These are phyloP conservation scores for Tetropium fuscum DNA, from an alignment of 2,888 invertebrate genomes.

Conservation along the genomic window DNA sequence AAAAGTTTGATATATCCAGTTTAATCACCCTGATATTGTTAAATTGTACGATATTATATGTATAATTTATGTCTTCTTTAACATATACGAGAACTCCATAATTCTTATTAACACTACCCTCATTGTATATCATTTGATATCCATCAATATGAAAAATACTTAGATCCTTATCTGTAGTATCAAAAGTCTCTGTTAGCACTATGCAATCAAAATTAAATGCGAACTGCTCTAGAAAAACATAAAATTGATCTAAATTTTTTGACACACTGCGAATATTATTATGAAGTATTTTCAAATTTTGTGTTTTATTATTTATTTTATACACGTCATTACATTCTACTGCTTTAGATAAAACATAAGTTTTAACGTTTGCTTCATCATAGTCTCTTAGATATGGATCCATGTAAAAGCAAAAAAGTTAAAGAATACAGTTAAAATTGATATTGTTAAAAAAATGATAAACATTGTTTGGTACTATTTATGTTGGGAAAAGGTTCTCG, in stretches of 20 bases:
- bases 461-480: too few species aligned
- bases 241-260: slow-evolving; percentile 1
- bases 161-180: not conserved
- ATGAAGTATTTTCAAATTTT: not conserved
- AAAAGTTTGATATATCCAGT: too few species aligned
- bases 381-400: not conserved
- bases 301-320: not conserved
- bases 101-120: too few species aligned
- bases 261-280: not conserved
- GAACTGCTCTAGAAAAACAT: not conserved
- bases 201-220: slow-evolving; percentile 1
- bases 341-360: not conserved
- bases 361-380: not conserved
- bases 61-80: too few species aligned
- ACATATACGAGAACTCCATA: too few species aligned
- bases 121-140: too few species aligned
- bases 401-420: too few species aligned
- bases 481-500: too few species aligned
- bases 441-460: too few species aligned
- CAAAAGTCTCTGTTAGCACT: not conserved
- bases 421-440: too few species aligned
- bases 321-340: not conserved
- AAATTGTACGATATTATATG: too few species aligned
- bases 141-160: not conserved
- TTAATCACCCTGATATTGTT: too few species aligned